These are phyloP conservation scores for Pammene fasciana DNA, from an alignment of 2,888 invertebrate species.

Conservation along the genomic window DNA sequence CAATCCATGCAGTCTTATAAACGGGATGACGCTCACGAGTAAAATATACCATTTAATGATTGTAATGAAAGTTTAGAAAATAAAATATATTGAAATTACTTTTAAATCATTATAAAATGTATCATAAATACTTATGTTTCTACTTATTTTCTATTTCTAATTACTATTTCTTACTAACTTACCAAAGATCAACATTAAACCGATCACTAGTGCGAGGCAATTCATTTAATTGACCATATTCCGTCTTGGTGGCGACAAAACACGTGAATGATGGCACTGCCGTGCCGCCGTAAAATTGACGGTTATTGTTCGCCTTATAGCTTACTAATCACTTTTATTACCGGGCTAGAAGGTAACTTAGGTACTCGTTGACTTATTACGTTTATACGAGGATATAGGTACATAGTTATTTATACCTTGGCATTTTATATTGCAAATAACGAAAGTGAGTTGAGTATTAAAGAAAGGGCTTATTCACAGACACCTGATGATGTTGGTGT, in stretches of 20 bases:
- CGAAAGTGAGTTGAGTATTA: not conserved
- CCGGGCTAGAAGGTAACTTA: constrained; percentile 10
- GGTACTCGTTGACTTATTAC: not conserved
- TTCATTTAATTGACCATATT: constrained; percentile 31
- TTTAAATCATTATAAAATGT: too few relatives aligned
- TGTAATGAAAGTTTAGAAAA: too few relatives aligned
- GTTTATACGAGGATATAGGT: not conserved
- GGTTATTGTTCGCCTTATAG: constrained; percentile 35
- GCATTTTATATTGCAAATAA: not conserved
- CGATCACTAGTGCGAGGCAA: constrained; percentile 22
- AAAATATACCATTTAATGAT: too few relatives aligned
- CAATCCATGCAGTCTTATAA: too few relatives aligned
- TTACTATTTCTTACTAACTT: too few relatives aligned
- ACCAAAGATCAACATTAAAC: constrained; percentile 2
- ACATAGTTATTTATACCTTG: not conserved
- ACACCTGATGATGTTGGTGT: constrained; percentile 22
- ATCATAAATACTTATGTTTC: too few relatives aligned
- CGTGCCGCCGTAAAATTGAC: constrained; percentile 36
- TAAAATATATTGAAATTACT: too few relatives aligned
- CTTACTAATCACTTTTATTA: constrained; percentile 37
- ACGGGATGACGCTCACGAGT: too few relatives aligned
- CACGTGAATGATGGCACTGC: constrained; percentile 35
- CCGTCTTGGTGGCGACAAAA: constrained; percentile 23
- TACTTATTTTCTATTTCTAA: not conserved
- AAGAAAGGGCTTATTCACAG: not conserved